Base-by-base conservation (phyloP, 2,113 vertebrate species). In the Gobius niger region DNA sequence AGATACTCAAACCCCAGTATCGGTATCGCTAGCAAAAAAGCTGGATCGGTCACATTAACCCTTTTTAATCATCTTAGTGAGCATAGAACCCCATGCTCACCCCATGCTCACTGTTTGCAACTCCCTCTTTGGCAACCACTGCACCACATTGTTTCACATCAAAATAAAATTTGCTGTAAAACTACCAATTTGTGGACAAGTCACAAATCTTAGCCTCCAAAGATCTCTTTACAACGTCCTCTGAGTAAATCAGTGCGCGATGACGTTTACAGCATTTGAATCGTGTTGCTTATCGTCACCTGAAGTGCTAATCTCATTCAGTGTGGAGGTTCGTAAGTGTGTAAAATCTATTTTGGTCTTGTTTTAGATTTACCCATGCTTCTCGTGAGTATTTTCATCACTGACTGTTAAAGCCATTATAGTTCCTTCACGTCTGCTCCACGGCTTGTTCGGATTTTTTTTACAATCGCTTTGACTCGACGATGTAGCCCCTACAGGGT, bases 401-500 rank as follows among this genome's bases (percentile, higher is more conserved):
- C 52, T 70, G 50, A 8, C 65, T 18, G 78, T 67, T 65, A 40
- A 64, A 50, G 40, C 47, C 6, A 10, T 68, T 5, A 2, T 52
- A 40, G 50, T 74, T n/a, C 2, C 4, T 13, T 53, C 49, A 7
- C 52, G 11, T 72, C 67, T 10, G 72, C 56, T 70, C 72, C 53
- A 82, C 51, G 72, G 73, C 49, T 59, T 0, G 15, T 0, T 68
- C 63, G 42, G 78, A 82, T 85, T 82, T 76, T 81, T 60, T 76
- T 81, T 60, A 63, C 67, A 2, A 69, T 74, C 54, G 67, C 81
- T 83, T 79, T 76, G 61, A 68, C 67, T 8, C 18, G 61, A 62
- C 15, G 14, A 82, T 59, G 8, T 6, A 61, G 73, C 67, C 75
- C 66, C 24, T 34, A 73, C 74, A 68, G 18, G 59, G 74, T 68